Conservation (phyloP, 2,113 vertebrate species). For the Marmota flaviventris region DNA sequence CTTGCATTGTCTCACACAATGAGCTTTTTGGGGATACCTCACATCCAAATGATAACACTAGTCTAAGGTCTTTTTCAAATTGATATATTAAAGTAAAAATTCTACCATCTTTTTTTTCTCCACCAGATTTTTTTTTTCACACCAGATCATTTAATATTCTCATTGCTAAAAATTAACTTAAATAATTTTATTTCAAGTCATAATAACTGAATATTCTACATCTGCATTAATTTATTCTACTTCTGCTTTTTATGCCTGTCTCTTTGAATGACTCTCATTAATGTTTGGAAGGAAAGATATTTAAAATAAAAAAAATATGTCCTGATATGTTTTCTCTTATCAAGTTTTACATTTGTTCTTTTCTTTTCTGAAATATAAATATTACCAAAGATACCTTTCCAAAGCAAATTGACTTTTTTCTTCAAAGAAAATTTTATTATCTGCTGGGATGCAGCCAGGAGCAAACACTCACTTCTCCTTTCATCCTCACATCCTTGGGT, state of each 20-base stretch:
- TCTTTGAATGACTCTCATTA: neutral
- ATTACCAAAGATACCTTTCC: neutral
- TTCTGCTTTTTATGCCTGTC: neutral
- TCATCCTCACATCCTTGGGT: neutral
- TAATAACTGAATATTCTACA: neutral
- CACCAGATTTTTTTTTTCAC: neutral
- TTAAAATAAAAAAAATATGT: neutral
- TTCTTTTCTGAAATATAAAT: neutral
- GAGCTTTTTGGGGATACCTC: too few relatives aligned
- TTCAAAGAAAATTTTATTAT: neutral
- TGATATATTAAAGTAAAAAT: neutral
- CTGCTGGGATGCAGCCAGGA: neutral
- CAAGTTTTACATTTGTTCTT: neutral
- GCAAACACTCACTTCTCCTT: neutral
- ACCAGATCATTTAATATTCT: neutral
- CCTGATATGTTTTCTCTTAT: neutral
- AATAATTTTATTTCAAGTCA: neutral
- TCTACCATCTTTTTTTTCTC: neutral
- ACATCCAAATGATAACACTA: neutral
- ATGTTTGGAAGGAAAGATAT: conserved; percentile 26
- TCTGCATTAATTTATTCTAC: neutral
- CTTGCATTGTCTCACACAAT: too few relatives aligned
- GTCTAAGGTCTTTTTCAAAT: neutral
- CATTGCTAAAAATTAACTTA: neutral
- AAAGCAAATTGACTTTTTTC: neutral